These are phyloP conservation scores for Cryptosula pallasiana DNA, from an alignment of 2,888 invertebrate genomes.

Conservation along the genomic window DNA sequence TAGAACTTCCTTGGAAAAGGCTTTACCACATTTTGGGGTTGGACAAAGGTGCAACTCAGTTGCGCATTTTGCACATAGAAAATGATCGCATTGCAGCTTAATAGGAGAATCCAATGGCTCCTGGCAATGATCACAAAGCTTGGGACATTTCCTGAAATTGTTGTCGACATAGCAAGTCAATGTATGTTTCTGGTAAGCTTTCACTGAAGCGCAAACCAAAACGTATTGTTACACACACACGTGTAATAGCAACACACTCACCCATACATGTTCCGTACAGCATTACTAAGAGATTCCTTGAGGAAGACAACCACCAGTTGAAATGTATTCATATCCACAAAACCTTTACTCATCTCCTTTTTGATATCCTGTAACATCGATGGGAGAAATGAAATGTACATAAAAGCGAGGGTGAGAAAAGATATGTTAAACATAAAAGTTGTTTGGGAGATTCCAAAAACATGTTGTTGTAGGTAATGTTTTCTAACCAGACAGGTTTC, in stretches of 20 bases:
- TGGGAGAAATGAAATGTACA: too few relatives aligned
- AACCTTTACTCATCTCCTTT: neutral
- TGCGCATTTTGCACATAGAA: conserved; percentile 37
- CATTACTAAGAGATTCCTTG: neutral
- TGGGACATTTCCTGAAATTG: neutral
- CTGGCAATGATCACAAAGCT: conserved; percentile 34
- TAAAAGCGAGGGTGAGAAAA: too few relatives aligned
- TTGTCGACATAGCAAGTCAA: too few relatives aligned
- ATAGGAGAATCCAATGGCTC: conserved; percentile 34
- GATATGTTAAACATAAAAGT: too few relatives aligned
- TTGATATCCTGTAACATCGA: too few relatives aligned
- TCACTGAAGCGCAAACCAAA: too few relatives aligned
- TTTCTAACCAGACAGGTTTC: too few relatives aligned
- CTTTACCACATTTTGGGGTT: neutral
- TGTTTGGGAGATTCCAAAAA: too few relatives aligned
- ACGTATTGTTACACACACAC: too few relatives aligned
- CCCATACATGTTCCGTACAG: neutral
- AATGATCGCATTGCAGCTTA: conserved; percentile 37
- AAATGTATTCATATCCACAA: neutral
- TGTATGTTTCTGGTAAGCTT: too few relatives aligned
- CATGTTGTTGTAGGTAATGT: too few relatives aligned
- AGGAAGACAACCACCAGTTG: neutral
- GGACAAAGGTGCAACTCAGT: conserved; percentile 27
- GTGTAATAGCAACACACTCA: too few relatives aligned
- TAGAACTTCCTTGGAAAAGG: neutral